phyloP scores from a whole-genome alignment of 2,888 invertebrate genomes.

The Cheilosia vernalis region DNA sequence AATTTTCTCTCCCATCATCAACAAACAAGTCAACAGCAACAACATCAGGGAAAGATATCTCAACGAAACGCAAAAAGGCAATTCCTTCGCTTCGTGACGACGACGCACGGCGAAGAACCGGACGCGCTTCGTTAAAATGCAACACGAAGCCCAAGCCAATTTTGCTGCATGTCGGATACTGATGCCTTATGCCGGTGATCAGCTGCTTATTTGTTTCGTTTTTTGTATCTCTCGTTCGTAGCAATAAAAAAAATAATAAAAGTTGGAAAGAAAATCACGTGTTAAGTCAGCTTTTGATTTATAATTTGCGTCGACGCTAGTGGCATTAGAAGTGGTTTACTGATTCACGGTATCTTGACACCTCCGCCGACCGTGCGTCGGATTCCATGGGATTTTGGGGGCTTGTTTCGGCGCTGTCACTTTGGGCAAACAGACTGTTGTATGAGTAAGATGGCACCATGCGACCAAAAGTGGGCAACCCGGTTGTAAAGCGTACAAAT shows the following conservation, averaged over 20 bases:
- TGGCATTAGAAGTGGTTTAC: slow-evolving; percentile 58
- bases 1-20: slow-evolving; percentile 11
- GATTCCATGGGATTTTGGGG: slow-evolving; percentile 13
- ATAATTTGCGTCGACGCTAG: slow-evolving; percentile 53
- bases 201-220: slow-evolving; percentile 35
- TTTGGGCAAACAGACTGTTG: slow-evolving; percentile 17
- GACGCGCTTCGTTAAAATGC: slow-evolving; percentile 65
- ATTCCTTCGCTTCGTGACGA: slow-evolving; percentile 13
- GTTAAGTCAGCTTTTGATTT: slow-evolving; percentile 51
- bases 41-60: slow-evolving; percentile 1
- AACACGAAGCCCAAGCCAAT: slow-evolving; percentile 46
- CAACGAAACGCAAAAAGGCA: slow-evolving; percentile 5
- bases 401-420: slow-evolving; percentile 22
- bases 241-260: background rate
- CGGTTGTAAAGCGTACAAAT: too few relatives aligned
- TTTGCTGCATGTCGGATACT: background rate
- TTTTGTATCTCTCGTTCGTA: background rate
- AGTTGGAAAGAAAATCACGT: slow-evolving; percentile 43
- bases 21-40: background rate
- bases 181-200: slow-evolving; percentile 38
- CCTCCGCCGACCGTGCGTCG: background rate
- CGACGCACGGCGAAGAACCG: slow-evolving; percentile 26
- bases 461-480: too few relatives aligned
- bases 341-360: slow-evolving; percentile 44
- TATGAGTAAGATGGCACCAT: background rate